Evolutionary conservation across 2,797 vertebrate genomes (phyloP).

Genomic region (Ptychadena robeensis): DNA sequence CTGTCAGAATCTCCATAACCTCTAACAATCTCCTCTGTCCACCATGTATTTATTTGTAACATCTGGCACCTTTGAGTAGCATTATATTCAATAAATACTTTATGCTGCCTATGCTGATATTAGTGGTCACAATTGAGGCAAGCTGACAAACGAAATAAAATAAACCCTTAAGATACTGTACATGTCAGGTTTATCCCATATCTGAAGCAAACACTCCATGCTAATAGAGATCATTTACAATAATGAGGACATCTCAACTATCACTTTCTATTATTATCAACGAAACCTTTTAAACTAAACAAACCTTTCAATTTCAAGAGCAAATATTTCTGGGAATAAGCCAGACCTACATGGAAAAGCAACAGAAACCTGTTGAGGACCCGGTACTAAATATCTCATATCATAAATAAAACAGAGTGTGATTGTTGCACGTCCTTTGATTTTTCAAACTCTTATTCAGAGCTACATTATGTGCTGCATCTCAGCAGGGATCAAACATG

Average conservation of each 20-base stretch:
- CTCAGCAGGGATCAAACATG: not conserved
- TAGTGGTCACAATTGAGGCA: too few species aligned
- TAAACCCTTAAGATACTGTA: too few species aligned
- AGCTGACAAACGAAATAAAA: too few species aligned
- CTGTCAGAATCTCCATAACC: too few species aligned
- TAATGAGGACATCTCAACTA: not conserved
- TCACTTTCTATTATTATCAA: not conserved
- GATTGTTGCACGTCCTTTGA: not conserved
- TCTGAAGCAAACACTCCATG: too few species aligned
- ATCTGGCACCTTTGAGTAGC: too few species aligned
- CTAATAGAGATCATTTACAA: too few species aligned
- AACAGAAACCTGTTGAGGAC: not conserved
- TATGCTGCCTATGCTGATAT: too few species aligned
- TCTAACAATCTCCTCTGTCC: too few species aligned
- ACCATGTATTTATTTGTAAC: too few species aligned
- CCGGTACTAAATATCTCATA: not conserved
- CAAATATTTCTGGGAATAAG: not conserved
- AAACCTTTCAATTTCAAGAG: not conserved
- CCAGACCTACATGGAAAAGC: not conserved
- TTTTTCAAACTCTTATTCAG: not conserved
- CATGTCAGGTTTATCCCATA: too few species aligned
- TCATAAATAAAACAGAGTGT: not conserved
- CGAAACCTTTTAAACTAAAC: not conserved
- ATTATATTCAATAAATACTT: too few species aligned
- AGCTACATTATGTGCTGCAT: constrained; percentile 4